These are phyloP conservation scores for Seriola dumerili DNA, from an alignment of 2,113 vertebrate genomes.

Conservation along the genomic window DNA sequence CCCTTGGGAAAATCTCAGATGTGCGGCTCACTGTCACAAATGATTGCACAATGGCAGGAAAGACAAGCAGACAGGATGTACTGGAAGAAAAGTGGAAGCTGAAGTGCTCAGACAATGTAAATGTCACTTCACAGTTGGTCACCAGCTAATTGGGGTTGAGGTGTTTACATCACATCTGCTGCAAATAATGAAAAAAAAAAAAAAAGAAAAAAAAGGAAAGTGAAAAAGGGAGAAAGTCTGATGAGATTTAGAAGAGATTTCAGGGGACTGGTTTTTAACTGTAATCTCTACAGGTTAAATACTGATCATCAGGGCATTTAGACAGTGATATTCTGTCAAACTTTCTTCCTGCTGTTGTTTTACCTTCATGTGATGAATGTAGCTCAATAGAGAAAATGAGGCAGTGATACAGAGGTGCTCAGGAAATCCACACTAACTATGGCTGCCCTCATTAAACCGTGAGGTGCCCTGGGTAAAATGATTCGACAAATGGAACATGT, in stretches of 20 bases:
- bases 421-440: neutral
- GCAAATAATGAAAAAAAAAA: neutral
- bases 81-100: too few species aligned
- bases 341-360: neutral
- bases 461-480: slow-evolving; percentile 42
- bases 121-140: neutral
- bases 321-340: neutral
- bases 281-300: neutral
- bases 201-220: neutral
- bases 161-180: neutral
- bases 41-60: too few species aligned
- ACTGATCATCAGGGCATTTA: neutral
- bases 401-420: neutral
- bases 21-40: too few species aligned
- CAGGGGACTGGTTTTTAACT: too few species aligned
- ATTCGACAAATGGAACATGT: slow-evolving; percentile 47
- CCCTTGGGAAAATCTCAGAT: too few species aligned
- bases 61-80: too few species aligned
- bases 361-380: neutral
- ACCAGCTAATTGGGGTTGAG: neutral
- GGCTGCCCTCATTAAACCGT: slow-evolving; percentile 31
- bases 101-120: neutral
- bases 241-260: neutral
- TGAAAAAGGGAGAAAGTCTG: too few species aligned
- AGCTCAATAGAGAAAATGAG: neutral